Evolutionary conservation across 23 tunicate genomes (phyloP).

Genomic region (Halocynthia aurantium): DNA sequence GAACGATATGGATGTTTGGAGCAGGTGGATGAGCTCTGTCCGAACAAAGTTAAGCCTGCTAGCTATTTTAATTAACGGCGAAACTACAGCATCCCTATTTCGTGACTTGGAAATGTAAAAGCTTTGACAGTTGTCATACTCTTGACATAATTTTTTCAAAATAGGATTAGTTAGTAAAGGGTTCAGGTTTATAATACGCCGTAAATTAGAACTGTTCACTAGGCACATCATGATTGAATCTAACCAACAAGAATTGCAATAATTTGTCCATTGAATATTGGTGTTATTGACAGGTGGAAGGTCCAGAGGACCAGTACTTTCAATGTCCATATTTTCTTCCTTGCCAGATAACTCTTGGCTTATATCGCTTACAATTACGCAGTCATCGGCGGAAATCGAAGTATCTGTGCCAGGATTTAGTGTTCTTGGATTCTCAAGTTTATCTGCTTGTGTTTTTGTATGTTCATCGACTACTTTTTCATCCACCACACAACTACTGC

Average conservation of each 20-base stretch:
- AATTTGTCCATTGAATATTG: constrained; percentile 47
- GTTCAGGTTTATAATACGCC: not conserved
- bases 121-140: too few relatives aligned
- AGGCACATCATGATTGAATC: constrained; percentile 42
- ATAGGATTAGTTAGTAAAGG: not conserved
- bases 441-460: too few relatives aligned
- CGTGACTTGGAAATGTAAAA: too few relatives aligned
- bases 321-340: not conserved
- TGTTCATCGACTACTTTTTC: too few relatives aligned
- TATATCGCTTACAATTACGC: too few relatives aligned
- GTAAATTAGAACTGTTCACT: constrained; percentile 17
- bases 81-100: not conserved
- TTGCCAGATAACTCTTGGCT: too few relatives aligned
- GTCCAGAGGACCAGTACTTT: not conserved
- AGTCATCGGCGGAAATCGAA: too few relatives aligned
- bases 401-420: too few relatives aligned
- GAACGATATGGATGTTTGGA: not conserved
- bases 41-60: not conserved
- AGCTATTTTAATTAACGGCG: not conserved
- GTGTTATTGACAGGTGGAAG: not conserved
- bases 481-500: too few relatives aligned
- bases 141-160: too few relatives aligned
- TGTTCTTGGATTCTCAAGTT: too few relatives aligned
- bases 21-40: not conserved
- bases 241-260: constrained; percentile 54